Base-by-base conservation (phyloP, 2,113 vertebrate species). In the Thymallus thymallus region DNA sequence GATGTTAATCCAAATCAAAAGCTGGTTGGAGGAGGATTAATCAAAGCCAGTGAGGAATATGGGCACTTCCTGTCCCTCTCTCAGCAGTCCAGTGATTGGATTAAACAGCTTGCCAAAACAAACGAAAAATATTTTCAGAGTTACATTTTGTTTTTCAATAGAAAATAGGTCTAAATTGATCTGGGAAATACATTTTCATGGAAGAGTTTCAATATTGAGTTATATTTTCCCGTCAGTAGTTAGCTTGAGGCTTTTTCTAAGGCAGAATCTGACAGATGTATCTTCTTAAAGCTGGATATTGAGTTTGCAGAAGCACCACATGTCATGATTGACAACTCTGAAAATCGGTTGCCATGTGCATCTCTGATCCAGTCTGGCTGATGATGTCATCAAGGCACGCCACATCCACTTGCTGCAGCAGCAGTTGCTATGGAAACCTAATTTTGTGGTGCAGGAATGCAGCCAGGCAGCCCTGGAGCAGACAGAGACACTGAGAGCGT, bases 351-450 rank as follows among this genome's bases (percentile, higher is more conserved):
- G 68, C 72, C 69, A 73, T 79, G 76, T 66, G 62, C 76, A 61
- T 61, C 77, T 77, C 56, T 74, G 70, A 77, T 79, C 69, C 32
- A 3, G 7, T 64, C 67, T 77, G 82, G 29, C 60, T 63, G 61
- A 71, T 84, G 68, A 80, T 83, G 85, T 83, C 86, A 84, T 78
- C 76, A 63, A 29, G 67, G 22, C 65, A 18, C 32, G 22, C 66
- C 75, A 79, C 72, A 79, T 86, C 75, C 82, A 80, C 76, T 80
- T 82, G 69, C 80, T 75, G 80, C 71, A 83, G 73, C 82, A 86
- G 76, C 80, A 87, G 87, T 91, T 92, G 86, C 88, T 78, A 90
- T 88, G 87, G 84, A 81, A 84, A 91, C 73, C 3, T 58, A 56
- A 60, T 71, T 55, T 69, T 70, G 67, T 26, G 75, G 72, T 75